These are phyloP conservation scores for Leptopilina myrica DNA, from an alignment of 2,888 invertebrate species.

Conservation along the genomic window DNA sequence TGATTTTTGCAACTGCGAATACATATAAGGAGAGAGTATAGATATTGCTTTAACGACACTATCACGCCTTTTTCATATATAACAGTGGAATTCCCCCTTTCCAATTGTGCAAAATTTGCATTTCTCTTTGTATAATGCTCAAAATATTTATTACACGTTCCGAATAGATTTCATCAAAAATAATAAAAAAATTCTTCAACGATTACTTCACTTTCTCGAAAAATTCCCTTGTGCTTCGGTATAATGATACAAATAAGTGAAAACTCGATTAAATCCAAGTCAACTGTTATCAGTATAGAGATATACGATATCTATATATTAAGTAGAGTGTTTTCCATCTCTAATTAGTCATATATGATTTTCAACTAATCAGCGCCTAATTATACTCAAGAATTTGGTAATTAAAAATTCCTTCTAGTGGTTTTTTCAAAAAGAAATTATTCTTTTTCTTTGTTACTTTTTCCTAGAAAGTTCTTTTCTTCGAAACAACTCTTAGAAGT, in stretches of 20 bases:
- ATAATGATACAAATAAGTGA: background rate
- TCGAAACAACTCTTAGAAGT: too few relatives aligned
- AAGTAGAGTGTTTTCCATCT: background rate
- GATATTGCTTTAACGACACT: constrained; percentile 14
- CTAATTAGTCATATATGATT: background rate
- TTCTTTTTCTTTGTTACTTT: too few relatives aligned
- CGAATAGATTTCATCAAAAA: background rate
- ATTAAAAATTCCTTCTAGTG: background rate
- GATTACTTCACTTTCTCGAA: background rate
- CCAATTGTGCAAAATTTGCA: background rate
- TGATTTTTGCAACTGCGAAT: constrained; percentile 18
- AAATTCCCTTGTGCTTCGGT: background rate
- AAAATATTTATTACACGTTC: background rate
- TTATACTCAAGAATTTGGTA: background rate
- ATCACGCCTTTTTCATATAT: background rate
- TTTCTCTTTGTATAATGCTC: background rate
- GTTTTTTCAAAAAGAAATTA: too few relatives aligned
- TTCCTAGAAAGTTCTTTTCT: too few relatives aligned
- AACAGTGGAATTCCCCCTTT: background rate
- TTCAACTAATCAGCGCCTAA: background rate
- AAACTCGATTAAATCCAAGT: constrained; percentile 35
- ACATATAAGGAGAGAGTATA: constrained; percentile 10
- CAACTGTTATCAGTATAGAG: constrained; percentile 61
- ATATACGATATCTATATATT: constrained; percentile 61
- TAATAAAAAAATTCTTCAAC: background rate